phyloP scores from a whole-genome alignment of 2,888 invertebrate species.

The Diabrotica balteata region DNA sequence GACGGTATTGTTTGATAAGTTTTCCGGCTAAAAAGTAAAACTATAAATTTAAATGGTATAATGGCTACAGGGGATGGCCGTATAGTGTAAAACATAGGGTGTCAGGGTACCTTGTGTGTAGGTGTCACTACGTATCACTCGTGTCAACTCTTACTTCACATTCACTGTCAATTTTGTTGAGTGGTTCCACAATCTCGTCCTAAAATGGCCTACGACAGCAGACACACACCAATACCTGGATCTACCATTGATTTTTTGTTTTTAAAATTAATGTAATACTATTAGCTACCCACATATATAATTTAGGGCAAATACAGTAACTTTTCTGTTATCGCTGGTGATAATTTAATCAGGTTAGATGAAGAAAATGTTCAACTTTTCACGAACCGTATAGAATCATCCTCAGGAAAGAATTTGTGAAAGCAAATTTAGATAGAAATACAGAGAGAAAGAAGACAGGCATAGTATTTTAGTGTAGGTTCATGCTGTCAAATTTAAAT shows the following conservation, averaged over 20 bases:
- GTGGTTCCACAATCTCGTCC: conserved; percentile 39
- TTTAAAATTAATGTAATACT: conserved; percentile 31
- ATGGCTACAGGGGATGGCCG: neutral
- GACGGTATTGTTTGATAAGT: neutral
- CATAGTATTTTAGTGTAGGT: conserved; percentile 29
- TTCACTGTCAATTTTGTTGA: conserved; percentile 23
- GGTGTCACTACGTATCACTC: conserved; percentile 27
- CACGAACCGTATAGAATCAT: conserved; percentile 31
- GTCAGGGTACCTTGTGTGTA: conserved; percentile 18
- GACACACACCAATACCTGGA: conserved; percentile 35
- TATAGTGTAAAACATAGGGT: neutral
- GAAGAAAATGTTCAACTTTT: conserved; percentile 23
- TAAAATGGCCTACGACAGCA: conserved; percentile 38
- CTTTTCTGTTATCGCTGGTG: conserved; percentile 45
- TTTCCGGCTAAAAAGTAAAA: neutral
- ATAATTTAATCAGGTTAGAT: conserved; percentile 44
- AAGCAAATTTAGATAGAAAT: conserved; percentile 28
- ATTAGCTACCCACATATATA: conserved; percentile 6
- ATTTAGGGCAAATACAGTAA: conserved; percentile 31
- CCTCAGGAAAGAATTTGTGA: conserved; percentile 27
- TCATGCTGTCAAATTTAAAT: conserved; percentile 26
- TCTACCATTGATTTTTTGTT: conserved; percentile 23
- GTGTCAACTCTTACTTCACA: conserved; percentile 25
- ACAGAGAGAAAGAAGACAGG: conserved; percentile 35
- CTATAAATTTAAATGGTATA: neutral